phyloP scores from a whole-genome alignment of 2,888 invertebrate species.

The Tuta absoluta region DNA sequence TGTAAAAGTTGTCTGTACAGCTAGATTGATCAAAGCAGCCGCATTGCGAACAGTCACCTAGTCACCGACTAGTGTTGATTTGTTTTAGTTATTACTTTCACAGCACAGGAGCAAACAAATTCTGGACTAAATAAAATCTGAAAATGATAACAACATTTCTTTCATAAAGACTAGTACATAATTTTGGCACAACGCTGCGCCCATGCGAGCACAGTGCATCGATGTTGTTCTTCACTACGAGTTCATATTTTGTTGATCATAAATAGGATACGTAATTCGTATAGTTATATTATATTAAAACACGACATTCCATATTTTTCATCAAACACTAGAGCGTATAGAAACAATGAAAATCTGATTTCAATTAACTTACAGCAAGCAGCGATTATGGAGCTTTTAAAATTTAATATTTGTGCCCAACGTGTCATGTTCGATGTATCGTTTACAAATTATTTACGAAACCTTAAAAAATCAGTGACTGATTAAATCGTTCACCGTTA shows the following conservation, averaged over 20 bases:
- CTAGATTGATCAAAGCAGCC: slow-evolving; percentile 40
- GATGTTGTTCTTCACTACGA: slow-evolving; percentile 72
- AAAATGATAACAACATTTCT: slow-evolving; percentile 78
- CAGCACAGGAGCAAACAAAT: slow-evolving; percentile 80
- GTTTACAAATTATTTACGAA: slow-evolving; percentile 72
- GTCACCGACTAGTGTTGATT: slow-evolving; percentile 71
- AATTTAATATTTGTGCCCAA: slow-evolving; percentile 75
- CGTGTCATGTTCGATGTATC: slow-evolving; percentile 81
- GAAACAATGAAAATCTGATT: slow-evolving; percentile 58
- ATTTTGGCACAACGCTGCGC: slow-evolving; percentile 80
- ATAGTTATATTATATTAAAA: slow-evolving; percentile 37
- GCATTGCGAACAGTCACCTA: slow-evolving; percentile 58
- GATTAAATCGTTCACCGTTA: slow-evolving; percentile 66
- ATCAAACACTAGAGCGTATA: slow-evolving; percentile 51
- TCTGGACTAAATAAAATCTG: slow-evolving; percentile 81
- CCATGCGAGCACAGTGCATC: slow-evolving; percentile 67
- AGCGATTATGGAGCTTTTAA: slow-evolving; percentile 66
- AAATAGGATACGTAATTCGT: slow-evolving; percentile 32
- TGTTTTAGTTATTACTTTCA: slow-evolving; percentile 72
- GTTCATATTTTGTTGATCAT: slow-evolving; percentile 32
- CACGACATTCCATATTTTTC: slow-evolving; percentile 62
- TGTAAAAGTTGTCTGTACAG: slow-evolving; percentile 20
- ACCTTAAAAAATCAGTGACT: slow-evolving; percentile 66
- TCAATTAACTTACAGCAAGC: slow-evolving; percentile 62
- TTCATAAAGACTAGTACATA: slow-evolving; percentile 78